Percentiles rank a stretch among this genome's conserved stretches.
Evolutionary conservation across 2,888 invertebrate genomes (phyloP).

Genomic region (Xanthia togata): DNA sequence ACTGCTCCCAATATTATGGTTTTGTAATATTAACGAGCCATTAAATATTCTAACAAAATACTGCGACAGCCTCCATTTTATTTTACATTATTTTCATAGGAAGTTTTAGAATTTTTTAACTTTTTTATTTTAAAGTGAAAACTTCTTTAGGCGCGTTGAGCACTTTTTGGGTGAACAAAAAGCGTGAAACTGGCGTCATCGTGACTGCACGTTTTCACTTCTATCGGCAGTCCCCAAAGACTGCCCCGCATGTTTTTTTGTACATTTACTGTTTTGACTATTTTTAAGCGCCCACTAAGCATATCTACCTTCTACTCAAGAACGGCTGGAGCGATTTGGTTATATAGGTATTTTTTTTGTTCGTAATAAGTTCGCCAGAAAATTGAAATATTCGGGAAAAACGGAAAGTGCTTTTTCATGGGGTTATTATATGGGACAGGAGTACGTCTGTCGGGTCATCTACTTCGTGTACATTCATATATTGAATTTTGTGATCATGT

Average conservation of each 20-base stretch:
- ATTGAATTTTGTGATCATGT: not conserved
- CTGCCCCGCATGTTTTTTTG: too few relatives aligned
- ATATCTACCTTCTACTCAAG: not conserved
- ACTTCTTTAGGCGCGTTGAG: too few relatives aligned
- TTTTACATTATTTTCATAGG: constrained; percentile 25
- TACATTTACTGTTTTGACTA: not conserved
- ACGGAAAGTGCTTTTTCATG: too few relatives aligned
- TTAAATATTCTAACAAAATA: constrained; percentile 43
- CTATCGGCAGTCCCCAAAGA: too few relatives aligned
- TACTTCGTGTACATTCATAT: not conserved
- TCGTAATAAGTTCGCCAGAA: not conserved
- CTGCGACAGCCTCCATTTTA: constrained; percentile 10
- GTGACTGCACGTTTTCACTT: too few relatives aligned
- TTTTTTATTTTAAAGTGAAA: too few relatives aligned
- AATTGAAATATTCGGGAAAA: not conserved
- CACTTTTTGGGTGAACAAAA: too few relatives aligned
- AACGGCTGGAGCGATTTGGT: not conserved
- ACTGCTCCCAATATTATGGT: constrained; percentile 46
- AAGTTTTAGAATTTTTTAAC: not conserved
- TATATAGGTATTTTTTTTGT: not conserved
- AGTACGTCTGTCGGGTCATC: not conserved
- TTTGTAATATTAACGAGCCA: constrained; percentile 39
- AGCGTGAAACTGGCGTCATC: too few relatives aligned
- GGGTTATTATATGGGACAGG: not conserved
- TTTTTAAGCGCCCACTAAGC: not conserved